phyloP scores from a whole-genome alignment of 2,888 invertebrate species.

The Fabriciana adippe region DNA sequence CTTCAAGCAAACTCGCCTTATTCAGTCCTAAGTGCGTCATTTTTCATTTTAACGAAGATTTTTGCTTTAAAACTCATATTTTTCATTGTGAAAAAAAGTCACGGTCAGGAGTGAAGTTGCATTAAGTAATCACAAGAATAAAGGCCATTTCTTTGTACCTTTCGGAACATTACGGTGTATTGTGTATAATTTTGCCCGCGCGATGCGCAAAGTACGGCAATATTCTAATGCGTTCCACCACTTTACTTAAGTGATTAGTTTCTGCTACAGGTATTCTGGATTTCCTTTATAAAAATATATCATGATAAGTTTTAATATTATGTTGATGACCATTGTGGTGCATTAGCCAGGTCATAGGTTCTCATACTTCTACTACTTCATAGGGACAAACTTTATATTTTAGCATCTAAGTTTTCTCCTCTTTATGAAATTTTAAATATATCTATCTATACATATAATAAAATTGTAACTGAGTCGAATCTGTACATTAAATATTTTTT shows the following conservation, averaged over 20 bases:
- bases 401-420: too few relatives aligned
- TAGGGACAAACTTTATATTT: too few relatives aligned
- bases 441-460: too few relatives aligned
- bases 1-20: too few relatives aligned
- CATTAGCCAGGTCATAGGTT: too few relatives aligned
- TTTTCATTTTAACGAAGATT: neutral
- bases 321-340: too few relatives aligned
- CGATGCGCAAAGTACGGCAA: slow-evolving; percentile 32
- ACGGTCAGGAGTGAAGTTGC: slow-evolving; percentile 9
- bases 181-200: slow-evolving; percentile 28
- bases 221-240: slow-evolving; percentile 39
- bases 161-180: slow-evolving; percentile 18
- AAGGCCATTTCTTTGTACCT: slow-evolving; percentile 18
- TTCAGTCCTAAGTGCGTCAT: too few relatives aligned
- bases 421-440: too few relatives aligned
- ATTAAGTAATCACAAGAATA: slow-evolving; percentile 19
- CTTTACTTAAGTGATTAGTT: slow-evolving; percentile 41
- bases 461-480: too few relatives aligned
- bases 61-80: slow-evolving; percentile 5
- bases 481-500: too few relatives aligned
- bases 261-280: slow-evolving; percentile 25
- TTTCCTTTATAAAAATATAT: slow-evolving; percentile 1
- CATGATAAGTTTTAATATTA: too few relatives aligned
- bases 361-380: too few relatives aligned
- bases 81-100: slow-evolving; percentile 13